These are phyloP conservation scores for Glaucomys volans DNA, from an alignment of 2,113 vertebrate species.

Conservation along the genomic window DNA sequence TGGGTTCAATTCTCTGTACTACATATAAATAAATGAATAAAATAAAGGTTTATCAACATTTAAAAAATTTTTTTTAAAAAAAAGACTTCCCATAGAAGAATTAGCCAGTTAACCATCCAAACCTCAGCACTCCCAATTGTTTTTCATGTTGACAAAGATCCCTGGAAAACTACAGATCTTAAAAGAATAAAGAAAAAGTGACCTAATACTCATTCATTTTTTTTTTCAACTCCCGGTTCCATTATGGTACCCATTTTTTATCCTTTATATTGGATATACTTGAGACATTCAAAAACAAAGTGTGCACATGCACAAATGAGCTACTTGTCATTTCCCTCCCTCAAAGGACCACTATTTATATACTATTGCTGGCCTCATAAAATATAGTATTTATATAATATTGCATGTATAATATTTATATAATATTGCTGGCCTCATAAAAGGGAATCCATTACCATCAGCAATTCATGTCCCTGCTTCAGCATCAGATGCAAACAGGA, in stretches of 20 bases:
- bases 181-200: slow-evolving; percentile 8
- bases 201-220: slow-evolving; percentile 25
- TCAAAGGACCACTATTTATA: slow-evolving; percentile 72
- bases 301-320: neutral
- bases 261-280: neutral
- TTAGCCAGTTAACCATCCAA: neutral
- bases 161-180: neutral
- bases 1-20: too few relatives aligned
- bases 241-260: neutral
- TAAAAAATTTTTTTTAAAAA: too few relatives aligned
- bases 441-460: slow-evolving; percentile 70
- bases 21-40: too few relatives aligned
- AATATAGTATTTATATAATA: neutral
- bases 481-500: slow-evolving; percentile 68
- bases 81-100: neutral
- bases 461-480: slow-evolving; percentile 52
- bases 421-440: slow-evolving; percentile 63
- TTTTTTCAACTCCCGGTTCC: neutral
- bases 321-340: slow-evolving; percentile 60
- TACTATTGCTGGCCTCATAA: slow-evolving; percentile 62
- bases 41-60: too few relatives aligned
- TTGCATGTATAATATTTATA: slow-evolving; percentile 24
- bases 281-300: slow-evolving; percentile 64
- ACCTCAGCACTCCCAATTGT: neutral
- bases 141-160: neutral